Percentiles rank a stretch among this genome's conserved stretches.
Conservation (phyloP, 2,888 invertebrate species). For the Tortrix viridana region DNA sequence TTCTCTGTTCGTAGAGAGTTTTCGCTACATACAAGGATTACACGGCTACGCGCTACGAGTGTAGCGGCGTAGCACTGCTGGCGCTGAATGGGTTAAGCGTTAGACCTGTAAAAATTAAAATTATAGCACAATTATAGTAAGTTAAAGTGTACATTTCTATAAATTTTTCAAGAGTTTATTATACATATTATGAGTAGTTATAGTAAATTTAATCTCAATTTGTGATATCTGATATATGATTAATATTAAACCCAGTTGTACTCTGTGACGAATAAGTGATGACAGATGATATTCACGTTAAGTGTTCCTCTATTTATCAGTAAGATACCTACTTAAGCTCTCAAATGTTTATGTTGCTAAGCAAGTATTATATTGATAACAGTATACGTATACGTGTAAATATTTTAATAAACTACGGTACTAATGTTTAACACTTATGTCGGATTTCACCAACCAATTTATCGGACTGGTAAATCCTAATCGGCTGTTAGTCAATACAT, state of each 20-base stretch:
- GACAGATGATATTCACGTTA: neutral
- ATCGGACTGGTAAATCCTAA: no score
- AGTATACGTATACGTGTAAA: neutral
- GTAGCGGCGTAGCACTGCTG: no score
- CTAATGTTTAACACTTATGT: neutral
- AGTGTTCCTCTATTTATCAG: constrained; percentile 1
- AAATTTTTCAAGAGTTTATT: no score
- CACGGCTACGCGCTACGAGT: no score
- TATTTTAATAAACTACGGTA: neutral
- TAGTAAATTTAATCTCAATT: constrained; percentile 8
- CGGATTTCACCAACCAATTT: no score
- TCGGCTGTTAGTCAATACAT: no score
- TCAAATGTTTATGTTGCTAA: neutral
- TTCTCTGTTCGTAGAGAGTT: no score
- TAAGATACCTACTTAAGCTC: constrained; percentile 1
- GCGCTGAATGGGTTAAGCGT: no score
- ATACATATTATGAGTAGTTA: neutral
- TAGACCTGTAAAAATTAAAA: no score
- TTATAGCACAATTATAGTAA: constrained; percentile 27
- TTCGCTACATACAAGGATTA: no score
- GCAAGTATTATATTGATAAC: constrained; percentile 12
- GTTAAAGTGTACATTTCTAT: no score
- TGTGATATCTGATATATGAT: constrained; percentile 14
- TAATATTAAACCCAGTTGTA: neutral
- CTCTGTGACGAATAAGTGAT: neutral